Base-by-base conservation (phyloP, 2,797 vertebrate species). In the Diceros bicornis region DNA sequence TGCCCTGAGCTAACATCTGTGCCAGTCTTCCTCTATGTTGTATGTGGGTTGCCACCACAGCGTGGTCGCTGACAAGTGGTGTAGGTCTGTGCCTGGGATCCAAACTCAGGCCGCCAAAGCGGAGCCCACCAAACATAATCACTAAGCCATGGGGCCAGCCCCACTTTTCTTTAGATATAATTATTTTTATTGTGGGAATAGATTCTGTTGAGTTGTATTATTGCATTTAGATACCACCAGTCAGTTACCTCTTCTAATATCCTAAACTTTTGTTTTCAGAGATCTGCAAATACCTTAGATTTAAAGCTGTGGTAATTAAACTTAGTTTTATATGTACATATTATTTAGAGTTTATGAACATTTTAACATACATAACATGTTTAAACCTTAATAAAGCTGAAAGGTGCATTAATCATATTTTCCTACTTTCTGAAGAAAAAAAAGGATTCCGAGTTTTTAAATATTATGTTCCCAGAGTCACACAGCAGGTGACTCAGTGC, bases 311-410 rank as follows among this genome's bases (percentile, higher is more conserved):
- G 34, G 18, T 52, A 52, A 87, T 41, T 68, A 62, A 86, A 86
- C 83, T 62, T 87, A 71, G 81, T 84, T 84, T 91, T 92, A 57
- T 64, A 62, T 90, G 93, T 90, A 21, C 13, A 44, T 59, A 21
- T 61, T 72, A 62, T 85, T 64, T 72, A 59, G n/a, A 88, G 20
- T 61, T 87, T 79, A 69, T 52, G 59, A 68, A 37, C 23, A 57
- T 59, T 83, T 87, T 47, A 92, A 7, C 7, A 78, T 34, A 8
- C 4, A 69, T 81, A 50, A 5, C 20, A n/a, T 59, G 3, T 78
- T 78, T 89, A 25, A 37, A 44, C 20, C 17, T 64, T 86, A 59
- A 34, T 71, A 78, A 86, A 84, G 23, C 61, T 74, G 11, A 87
- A 81, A 89, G 13, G 29, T 62, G 27, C 59, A 83, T 66, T 62